phyloP scores from a whole-genome alignment of 2,888 invertebrate species.

The Argynnis bischoffii region DNA sequence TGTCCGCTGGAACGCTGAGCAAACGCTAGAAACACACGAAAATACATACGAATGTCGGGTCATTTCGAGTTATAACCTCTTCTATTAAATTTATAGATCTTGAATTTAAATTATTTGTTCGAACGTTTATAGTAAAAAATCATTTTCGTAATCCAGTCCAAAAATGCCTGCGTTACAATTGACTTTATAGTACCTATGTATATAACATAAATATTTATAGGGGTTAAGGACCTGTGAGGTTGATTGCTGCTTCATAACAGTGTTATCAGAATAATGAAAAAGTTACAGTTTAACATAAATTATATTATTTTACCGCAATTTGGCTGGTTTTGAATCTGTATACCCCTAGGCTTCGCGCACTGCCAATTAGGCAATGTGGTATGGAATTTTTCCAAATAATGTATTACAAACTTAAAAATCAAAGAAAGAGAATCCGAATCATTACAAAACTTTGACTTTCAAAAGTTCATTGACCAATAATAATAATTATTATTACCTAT shows the following conservation, averaged over 20 bases:
- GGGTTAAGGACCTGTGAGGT: constrained; percentile 6
- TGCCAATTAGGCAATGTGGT: too few relatives aligned
- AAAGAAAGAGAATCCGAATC: too few relatives aligned
- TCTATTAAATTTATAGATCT: constrained; percentile 41
- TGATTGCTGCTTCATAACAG: constrained; percentile 2
- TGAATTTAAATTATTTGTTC: constrained; percentile 37
- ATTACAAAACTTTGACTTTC: too few relatives aligned
- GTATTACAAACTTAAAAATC: too few relatives aligned
- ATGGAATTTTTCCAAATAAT: too few relatives aligned
- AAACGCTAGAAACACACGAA: constrained; percentile 24
- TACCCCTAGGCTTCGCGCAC: too few relatives aligned
- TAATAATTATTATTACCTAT: too few relatives aligned
- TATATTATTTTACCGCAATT: too few relatives aligned
- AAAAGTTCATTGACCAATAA: too few relatives aligned
- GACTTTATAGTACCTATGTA: constrained; percentile 8
- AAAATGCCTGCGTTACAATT: constrained; percentile 9
- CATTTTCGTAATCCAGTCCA: constrained; percentile 21
- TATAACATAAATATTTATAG: constrained; percentile 17
- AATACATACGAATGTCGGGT: constrained; percentile 27
- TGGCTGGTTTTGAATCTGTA: too few relatives aligned
- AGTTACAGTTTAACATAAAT: too few relatives aligned
- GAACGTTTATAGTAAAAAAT: constrained; percentile 26
- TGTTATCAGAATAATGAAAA: not conserved
- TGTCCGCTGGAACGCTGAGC: not conserved
- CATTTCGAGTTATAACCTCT: constrained; percentile 49